phyloP scores from a whole-genome alignment of 53 echinoderm and acorn worm species.

The Paracentrotus lividus region DNA sequence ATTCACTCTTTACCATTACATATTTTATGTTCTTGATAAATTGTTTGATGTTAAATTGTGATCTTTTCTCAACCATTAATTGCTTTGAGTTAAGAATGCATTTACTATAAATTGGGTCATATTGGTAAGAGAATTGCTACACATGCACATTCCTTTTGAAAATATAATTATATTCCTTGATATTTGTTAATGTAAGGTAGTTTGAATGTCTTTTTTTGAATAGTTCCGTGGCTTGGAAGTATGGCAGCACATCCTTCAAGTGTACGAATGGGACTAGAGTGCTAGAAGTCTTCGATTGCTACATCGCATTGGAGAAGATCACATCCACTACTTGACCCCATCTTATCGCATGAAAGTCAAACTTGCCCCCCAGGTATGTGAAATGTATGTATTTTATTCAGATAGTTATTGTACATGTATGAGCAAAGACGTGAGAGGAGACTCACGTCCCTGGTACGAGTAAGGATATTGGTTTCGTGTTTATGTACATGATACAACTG shows the following conservation, averaged over 20 bases:
- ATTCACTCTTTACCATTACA: neutral
- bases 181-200: neutral
- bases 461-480: neutral
- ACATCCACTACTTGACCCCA: conserved; percentile 13
- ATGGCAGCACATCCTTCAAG: conserved; percentile 6
- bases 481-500: neutral
- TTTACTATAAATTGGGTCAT: neutral
- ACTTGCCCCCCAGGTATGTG: conserved; percentile 37
- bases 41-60: neutral
- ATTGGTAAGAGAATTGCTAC: neutral
- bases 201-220: no score
- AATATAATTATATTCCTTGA: neutral
- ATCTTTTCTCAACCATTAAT: neutral
- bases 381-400: neutral
- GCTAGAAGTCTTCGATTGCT: neutral
- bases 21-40: no score
- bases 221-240: conserved; percentile 20
- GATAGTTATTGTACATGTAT: neutral
- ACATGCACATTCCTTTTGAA: neutral
- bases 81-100: neutral
- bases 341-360: conserved; percentile 59
- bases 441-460: no score
- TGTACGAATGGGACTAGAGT: conserved; percentile 28
- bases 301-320: conserved; percentile 10
- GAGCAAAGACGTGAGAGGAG: no score